These are phyloP conservation scores for Syngnathus rostellatus DNA, from an alignment of 2,797 vertebrate genomes.

Conservation along the genomic window DNA sequence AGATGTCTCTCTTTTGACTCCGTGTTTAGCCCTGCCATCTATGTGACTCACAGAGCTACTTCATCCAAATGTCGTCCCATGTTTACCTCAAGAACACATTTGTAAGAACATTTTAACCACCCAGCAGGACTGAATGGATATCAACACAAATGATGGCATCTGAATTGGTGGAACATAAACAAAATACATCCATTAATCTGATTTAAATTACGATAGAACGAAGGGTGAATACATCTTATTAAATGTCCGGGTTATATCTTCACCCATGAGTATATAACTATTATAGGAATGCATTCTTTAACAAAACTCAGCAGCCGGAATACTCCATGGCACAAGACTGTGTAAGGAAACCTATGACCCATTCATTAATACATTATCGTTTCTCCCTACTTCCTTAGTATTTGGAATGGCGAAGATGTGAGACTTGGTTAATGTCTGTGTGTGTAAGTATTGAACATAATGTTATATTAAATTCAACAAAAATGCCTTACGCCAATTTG, in stretches of 20 bases:
- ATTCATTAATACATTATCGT: slow-evolving; percentile 4
- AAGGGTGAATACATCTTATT: slow-evolving; percentile 24
- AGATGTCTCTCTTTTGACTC: slow-evolving; percentile 10
- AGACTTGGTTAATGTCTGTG: background rate
- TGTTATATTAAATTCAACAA: too few species aligned
- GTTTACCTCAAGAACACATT: slow-evolving; percentile 24
- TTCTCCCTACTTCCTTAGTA: background rate
- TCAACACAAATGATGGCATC: slow-evolving; percentile 9
- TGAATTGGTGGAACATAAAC: slow-evolving; percentile 17
- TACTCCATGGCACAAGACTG: slow-evolving; percentile 16
- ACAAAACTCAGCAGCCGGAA: slow-evolving; percentile 25
- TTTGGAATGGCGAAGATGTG: slow-evolving; percentile 15
- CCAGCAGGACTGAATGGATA: slow-evolving; percentile 9
- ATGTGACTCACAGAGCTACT: slow-evolving; percentile 4
- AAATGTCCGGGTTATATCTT: background rate
- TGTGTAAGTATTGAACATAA: too few species aligned
- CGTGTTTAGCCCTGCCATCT: slow-evolving; percentile 14
- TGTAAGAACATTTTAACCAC: background rate
- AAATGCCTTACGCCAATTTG: background rate
- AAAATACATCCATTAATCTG: slow-evolving; percentile 27
- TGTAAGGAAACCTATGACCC: slow-evolving; percentile 18
- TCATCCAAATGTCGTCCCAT: slow-evolving; percentile 19
- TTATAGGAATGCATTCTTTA: slow-evolving; percentile 8
- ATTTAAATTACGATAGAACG: slow-evolving; percentile 39
- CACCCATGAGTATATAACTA: background rate